Base-by-base conservation (phyloP, 2,888 invertebrate genomes). In the Monochamus alternatus region DNA sequence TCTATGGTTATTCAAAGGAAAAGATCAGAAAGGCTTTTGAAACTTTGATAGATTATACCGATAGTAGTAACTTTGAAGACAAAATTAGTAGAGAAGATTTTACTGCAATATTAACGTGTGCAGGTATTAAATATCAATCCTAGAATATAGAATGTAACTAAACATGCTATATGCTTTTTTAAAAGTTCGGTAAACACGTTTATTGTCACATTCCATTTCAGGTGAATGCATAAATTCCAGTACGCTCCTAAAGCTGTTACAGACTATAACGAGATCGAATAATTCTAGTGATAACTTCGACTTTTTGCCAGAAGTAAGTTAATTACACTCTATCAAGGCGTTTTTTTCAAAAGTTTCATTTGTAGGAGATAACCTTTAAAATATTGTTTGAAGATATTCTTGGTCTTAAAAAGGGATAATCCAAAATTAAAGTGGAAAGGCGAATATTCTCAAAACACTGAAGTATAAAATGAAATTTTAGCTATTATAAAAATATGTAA, bases 21-120 rank as follows among this genome's bases (percentile, higher is more conserved):
- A 87, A 89, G 47, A 81, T 93, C n/a, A 87, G 88, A 73, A 84
- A 87, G 59, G 90, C 91, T 0, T 93, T 93, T 81, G 85, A 89
- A 44, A 12, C 83, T 88, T 81, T 89, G 8, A 44, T 22, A 22
- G 22, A 22, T 63, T 4, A 31, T 66, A 30, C 9, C 30, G 10
- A 76, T 78, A 10, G 81, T 10, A 77, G 81, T 38, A 65, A 75
- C 5, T 58, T 47, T 30, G 71, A 64, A 30, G 79, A 68, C 5
- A 65, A 67, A 14, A 83, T 87, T 38, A 76, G 75, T 3, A 78
- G 77, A 44, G 76, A 84, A 10, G 81, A 84, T 43, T 86, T 87
- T 70, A 68, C 85, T 7, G 76, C 84, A 44, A 67, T 82, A 3
- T 65, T 88, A 72, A 82, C 80, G 63, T 81, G 75, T 76, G 77